Conservation (phyloP, 2,113 vertebrate species). For the Dicrurus megarhynchus region DNA sequence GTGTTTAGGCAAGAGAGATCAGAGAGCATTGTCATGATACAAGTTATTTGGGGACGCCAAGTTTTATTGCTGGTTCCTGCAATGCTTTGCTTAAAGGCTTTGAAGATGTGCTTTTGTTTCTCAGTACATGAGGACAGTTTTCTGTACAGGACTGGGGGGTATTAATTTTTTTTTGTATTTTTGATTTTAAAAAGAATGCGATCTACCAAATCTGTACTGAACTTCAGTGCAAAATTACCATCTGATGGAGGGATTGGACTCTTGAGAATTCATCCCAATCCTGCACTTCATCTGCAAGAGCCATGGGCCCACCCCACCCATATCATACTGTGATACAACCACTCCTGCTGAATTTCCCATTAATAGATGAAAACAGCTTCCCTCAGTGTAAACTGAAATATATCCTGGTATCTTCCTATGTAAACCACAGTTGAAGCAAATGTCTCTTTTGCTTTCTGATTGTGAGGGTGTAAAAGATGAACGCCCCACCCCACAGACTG, state of each 20-base stretch:
- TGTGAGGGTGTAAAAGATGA: background rate
- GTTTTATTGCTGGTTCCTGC: background rate
- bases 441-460: background rate
- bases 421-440: background rate
- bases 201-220: background rate
- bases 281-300: background rate
- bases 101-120: background rate
- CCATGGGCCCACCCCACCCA: background rate
- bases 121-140: background rate
- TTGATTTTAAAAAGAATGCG: background rate
- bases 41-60: background rate
- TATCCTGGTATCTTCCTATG: background rate
- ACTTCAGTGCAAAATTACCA: background rate
- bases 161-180: background rate
- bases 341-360: background rate
- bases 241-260: background rate
- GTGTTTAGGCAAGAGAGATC: background rate
- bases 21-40: background rate
- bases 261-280: background rate
- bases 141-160: background rate
- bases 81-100: background rate
- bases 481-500: rapidly evolving
- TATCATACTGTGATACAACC: background rate
- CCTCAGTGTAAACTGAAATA: background rate
- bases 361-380: background rate